These are phyloP conservation scores for Neotoma lepida DNA, from an alignment of 2,113 vertebrate species.

Conservation along the genomic window DNA sequence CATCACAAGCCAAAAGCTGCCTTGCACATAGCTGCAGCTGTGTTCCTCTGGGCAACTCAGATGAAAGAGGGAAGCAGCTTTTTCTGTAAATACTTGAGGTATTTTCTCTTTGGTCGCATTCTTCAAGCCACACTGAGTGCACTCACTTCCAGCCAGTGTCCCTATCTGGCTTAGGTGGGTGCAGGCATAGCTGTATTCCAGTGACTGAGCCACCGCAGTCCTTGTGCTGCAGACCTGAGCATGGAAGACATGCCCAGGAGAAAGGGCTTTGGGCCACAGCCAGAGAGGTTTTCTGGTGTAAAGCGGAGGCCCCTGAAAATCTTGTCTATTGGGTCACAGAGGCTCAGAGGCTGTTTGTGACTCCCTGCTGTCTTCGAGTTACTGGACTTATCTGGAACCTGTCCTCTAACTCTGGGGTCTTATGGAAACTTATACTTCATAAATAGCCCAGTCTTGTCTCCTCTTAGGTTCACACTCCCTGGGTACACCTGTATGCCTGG, in stretches of 20 bases:
- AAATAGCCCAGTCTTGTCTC: too few relatives aligned
- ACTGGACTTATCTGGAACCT: neutral
- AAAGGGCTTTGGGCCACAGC: neutral
- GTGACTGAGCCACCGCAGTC: neutral
- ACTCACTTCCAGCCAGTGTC: slow-evolving; percentile 32
- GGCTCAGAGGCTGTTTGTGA: neutral
- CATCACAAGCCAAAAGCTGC: slow-evolving; percentile 49
- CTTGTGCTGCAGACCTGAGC: neutral
- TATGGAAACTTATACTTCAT: too few relatives aligned
- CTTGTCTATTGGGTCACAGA: neutral
- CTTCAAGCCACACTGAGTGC: slow-evolving; percentile 57
- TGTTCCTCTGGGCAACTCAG: slow-evolving; percentile 74
- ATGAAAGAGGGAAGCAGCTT: slow-evolving; percentile 37
- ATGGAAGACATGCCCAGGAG: neutral
- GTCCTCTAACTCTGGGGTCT: neutral
- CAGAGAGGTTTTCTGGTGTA: neutral
- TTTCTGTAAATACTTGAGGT: slow-evolving; percentile 52
- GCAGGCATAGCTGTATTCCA: neutral
- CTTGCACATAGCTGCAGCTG: slow-evolving; percentile 59
- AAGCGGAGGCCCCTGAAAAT: neutral
- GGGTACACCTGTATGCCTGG: neutral
- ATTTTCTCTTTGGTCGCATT: slow-evolving; percentile 64
- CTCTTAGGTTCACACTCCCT: neutral
- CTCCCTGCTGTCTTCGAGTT: neutral
- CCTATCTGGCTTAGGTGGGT: slow-evolving; percentile 5